Evolutionary conservation across 2,888 invertebrate genomes (phyloP), one percentile per base, ranked within the genome.

Genomic region (Leptinotarsa juncta): DNA sequence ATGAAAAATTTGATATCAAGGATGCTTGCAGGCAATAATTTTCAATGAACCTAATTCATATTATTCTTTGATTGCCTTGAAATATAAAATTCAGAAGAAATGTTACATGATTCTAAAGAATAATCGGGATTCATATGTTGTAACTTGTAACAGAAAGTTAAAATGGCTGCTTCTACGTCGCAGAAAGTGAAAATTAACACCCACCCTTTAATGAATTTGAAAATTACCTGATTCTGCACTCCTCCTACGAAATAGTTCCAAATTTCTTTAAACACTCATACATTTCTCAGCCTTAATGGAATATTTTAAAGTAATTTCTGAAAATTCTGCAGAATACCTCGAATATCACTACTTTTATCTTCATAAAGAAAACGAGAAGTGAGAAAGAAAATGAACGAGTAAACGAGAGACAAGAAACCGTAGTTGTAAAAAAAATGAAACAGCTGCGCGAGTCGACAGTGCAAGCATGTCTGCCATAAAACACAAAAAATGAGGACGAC

Each of bases 261-360:
- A 69, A 53, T 69, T 57, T 69, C 23, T 51, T 42, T n/a, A 69
- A 55, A 69, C 57, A 57, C 32, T 62, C 62, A 42, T 62, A 62
- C 62, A 62, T 62, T 42, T 62, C 62, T 26, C 15, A 42, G 42
- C 15, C 62, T 32, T 32, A 62, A 62, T 32, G 10, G 57, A 57
- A 23, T 48, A 57, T 42, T 49, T 69, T 12, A 69, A 18, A 57
- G 48, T 55, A 69, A 26, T 50, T 69, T 20, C 57, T 18, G 26
- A 57, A 57, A 57, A 18, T 69, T 69, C 69, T 32, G n/a, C 78
- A 67, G 73, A 78, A 79, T 82, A 77, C 71, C 79, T 79, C 71
- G 79, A 79, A 81, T 81, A 82, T 80, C 81, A 80, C 82, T 84
- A 79, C 82, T 81, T 79, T 81, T 80, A 81, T 80, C 80, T 81